Percentiles rank a stretch among this genome's conserved stretches.
These are phyloP conservation scores for Drosophila ironensis DNA, from an alignment of 1,140 invertebrate genomes.

Conservation along the genomic window DNA sequence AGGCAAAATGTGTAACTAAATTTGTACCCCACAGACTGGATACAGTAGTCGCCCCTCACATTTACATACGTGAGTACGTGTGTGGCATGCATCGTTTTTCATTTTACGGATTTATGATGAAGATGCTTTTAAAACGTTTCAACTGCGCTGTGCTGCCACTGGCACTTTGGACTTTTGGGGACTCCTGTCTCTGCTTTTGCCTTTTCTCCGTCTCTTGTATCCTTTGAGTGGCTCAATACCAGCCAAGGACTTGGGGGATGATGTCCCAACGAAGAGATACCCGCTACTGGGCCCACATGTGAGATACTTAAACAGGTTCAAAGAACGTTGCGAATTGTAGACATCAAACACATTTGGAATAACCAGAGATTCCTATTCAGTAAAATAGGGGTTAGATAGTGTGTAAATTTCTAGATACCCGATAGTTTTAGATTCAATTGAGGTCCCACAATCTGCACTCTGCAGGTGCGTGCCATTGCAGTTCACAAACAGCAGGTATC, in stretches of 20 bases:
- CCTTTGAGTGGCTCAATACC: slow-evolving; percentile 7
- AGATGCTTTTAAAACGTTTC: slow-evolving; percentile 74
- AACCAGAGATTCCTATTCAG: no score
- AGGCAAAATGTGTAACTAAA: slow-evolving; percentile 63
- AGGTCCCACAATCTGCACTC: no score
- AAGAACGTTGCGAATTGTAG: no score
- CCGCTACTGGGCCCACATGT: not conserved
- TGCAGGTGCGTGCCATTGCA: not conserved
- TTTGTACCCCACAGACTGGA: slow-evolving; percentile 43
- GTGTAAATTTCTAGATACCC: no score
- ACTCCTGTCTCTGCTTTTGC: slow-evolving; percentile 18
- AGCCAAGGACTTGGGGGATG: not conserved
- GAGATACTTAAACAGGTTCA: no score
- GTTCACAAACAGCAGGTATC: slow-evolving; percentile 2
- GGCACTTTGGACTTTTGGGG: slow-evolving; percentile 58
- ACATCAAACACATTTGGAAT: no score
- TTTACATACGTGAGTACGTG: slow-evolving; percentile 7
- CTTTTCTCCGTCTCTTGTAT: not conserved
- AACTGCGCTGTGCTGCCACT: slow-evolving; percentile 45
- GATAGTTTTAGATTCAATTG: no score
- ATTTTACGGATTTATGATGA: slow-evolving; percentile 71
- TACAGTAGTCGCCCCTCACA: not conserved
- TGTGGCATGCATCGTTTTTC: slow-evolving; percentile 53
- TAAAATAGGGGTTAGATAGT: no score
- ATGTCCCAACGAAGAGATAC: no score